phyloP scores from a whole-genome alignment of 92 coral and sea anemone genomes.

The Bergia sp. region DNA sequence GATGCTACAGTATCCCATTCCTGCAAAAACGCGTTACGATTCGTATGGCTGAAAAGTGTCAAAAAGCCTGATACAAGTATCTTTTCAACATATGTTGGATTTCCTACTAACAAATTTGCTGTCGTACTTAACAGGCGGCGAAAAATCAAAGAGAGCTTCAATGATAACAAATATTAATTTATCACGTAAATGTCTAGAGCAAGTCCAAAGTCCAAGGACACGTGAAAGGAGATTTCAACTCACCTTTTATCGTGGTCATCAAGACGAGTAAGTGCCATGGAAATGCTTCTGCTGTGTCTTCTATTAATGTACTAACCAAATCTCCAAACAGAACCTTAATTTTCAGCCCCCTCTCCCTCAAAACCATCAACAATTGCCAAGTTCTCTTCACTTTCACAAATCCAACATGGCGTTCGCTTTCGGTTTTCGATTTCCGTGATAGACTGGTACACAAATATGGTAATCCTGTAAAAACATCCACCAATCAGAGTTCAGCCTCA shows the following conservation, averaged over 20 bases:
- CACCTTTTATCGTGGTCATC: constrained; percentile 36
- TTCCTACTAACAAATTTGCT: not conserved
- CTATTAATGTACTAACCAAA: not conserved
- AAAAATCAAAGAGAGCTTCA: not conserved
- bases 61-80: too few species aligned
- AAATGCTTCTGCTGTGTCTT: not conserved
- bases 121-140: not conserved
- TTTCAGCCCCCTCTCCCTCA: not conserved
- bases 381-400: not conserved
- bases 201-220: not conserved
- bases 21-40: not conserved
- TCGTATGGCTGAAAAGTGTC: not conserved
- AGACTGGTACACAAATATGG: constrained; percentile 24
- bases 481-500: constrained; percentile 13
- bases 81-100: not conserved
- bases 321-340: not conserved
- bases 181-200: not conserved
- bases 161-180: not conserved
- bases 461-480: not conserved
- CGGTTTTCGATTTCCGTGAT: not conserved
- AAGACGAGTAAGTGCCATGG: constrained; percentile 31
- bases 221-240: not conserved
- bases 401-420: constrained; percentile 40
- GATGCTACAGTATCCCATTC: not conserved
- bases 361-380: not conserved